Evolutionary conservation across 2,888 invertebrate species (phyloP).

Genomic region (Gisinianus flammeolus): DNA sequence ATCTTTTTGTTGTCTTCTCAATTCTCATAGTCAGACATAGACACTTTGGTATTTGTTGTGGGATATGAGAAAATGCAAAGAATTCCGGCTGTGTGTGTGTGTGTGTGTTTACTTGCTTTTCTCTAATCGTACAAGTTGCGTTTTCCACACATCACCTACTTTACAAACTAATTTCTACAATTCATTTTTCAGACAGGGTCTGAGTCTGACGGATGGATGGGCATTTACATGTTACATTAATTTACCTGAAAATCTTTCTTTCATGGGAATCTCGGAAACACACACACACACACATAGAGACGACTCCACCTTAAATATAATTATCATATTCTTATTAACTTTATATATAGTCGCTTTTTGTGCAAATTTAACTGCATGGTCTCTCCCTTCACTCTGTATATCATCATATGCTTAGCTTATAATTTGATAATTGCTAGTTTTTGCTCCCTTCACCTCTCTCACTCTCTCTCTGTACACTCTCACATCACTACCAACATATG

Average conservation of each 20-base stretch:
- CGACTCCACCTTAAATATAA: not conserved
- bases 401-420: too few relatives aligned
- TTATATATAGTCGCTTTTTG: too few relatives aligned
- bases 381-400: too few relatives aligned
- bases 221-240: not conserved
- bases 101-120: too few relatives aligned
- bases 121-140: too few relatives aligned
- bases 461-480: too few relatives aligned
- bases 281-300: not conserved
- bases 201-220: constrained; percentile 5
- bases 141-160: constrained; percentile 16
- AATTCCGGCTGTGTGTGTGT: not conserved
- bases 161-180: not conserved
- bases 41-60: not conserved
- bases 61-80: not conserved
- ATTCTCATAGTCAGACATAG: not conserved
- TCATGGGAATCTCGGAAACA: not conserved
- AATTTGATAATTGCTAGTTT: too few relatives aligned
- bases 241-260: not conserved
- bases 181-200: constrained; percentile 16
- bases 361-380: too few relatives aligned
- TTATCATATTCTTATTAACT: too few relatives aligned
- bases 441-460: too few relatives aligned
- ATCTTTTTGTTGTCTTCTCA: not conserved
- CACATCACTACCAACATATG: too few relatives aligned